Percentiles rank a stretch among this genome's conserved stretches.
Conservation (phyloP, 2,113 vertebrate species). For the Nyctereutes procyonoides region DNA sequence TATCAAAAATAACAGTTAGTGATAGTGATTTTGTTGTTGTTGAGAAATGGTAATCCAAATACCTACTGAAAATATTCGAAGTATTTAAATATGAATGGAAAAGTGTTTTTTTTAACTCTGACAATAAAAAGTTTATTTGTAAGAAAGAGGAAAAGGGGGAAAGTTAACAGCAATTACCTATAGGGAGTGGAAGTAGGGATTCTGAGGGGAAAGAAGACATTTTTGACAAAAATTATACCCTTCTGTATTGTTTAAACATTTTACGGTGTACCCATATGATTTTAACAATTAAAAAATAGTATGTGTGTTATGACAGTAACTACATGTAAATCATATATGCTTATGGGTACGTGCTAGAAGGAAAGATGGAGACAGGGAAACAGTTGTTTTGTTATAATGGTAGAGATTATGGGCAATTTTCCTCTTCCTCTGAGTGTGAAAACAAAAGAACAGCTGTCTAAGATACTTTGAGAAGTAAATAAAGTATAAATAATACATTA, state of each 20-base stretch:
- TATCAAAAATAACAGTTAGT: slow-evolving; percentile 34
- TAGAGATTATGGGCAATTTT: slow-evolving; percentile 16
- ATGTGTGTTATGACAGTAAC: background rate
- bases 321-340: background rate
- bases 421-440: slow-evolving; percentile 10
- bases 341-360: background rate
- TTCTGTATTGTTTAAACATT: background rate
- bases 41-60: background rate
- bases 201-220: background rate
- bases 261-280: background rate
- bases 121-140: background rate
- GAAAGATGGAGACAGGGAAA: background rate
- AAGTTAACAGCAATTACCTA: background rate
- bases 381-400: background rate
- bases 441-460: slow-evolving; percentile 57
- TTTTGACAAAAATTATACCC: background rate
- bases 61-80: background rate
- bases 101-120: background rate
- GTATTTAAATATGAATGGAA: slow-evolving; percentile 38
- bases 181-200: background rate
- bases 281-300: slow-evolving; percentile 27
- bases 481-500: slow-evolving; percentile 66
- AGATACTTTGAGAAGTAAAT: slow-evolving; percentile 59
- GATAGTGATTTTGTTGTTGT: background rate
- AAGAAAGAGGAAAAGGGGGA: background rate